Evolutionary conservation across 2,888 invertebrate species (phyloP).

Genomic region (Anaspis maculata): DNA sequence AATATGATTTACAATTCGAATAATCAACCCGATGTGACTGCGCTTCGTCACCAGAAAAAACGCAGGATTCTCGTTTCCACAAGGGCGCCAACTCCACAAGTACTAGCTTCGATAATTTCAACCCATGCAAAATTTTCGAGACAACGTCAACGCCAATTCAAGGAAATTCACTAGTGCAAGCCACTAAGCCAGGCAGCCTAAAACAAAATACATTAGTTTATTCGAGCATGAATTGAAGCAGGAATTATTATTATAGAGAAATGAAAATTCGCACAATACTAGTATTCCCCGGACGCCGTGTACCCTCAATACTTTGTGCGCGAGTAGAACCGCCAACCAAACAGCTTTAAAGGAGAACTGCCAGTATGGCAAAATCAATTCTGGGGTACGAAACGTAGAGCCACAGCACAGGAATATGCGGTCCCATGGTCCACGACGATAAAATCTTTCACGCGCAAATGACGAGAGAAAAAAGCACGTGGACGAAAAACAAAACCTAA

Average conservation of each 20-base stretch:
- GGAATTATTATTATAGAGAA: slow-evolving; percentile 14
- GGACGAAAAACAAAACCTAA: slow-evolving; percentile 4
- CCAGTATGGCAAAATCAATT: slow-evolving; percentile 33
- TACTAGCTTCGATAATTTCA: too few species aligned
- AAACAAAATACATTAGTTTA: slow-evolving; percentile 12
- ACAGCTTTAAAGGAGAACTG: slow-evolving; percentile 36
- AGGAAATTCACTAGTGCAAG: background rate
- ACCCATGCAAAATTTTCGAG: too few species aligned
- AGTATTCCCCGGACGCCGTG: slow-evolving; percentile 13
- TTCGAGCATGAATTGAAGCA: slow-evolving; percentile 14
- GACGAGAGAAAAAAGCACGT: slow-evolving; percentile 4
- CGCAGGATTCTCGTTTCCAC: too few species aligned
- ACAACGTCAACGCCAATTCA: background rate
- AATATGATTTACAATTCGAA: too few species aligned
- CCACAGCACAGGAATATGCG: background rate
- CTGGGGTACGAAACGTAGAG: slow-evolving; percentile 14
- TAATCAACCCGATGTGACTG: too few species aligned
- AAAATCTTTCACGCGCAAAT: slow-evolving; percentile 8
- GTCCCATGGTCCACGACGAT: slow-evolving; percentile 7
- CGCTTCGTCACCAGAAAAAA: too few species aligned
- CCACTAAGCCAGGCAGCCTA: background rate
- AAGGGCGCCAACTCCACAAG: too few species aligned
- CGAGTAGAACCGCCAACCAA: slow-evolving; percentile 32
- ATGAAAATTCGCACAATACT: slow-evolving; percentile 14
- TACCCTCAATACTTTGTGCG: slow-evolving; percentile 29